Base-by-base conservation (phyloP, 2,888 invertebrate genomes). In the Helicoverpa assulta region DNA sequence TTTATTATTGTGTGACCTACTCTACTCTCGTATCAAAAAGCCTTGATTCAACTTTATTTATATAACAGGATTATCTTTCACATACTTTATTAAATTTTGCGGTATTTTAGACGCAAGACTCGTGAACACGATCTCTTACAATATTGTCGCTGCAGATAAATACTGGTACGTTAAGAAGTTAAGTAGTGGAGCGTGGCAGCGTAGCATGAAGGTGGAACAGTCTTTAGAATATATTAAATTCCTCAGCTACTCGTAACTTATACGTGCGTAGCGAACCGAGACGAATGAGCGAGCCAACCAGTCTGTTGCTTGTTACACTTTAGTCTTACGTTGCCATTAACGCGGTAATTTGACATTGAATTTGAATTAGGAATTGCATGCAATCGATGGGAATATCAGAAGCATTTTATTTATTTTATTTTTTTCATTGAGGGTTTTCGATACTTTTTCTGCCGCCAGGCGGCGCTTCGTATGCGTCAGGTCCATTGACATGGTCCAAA, bases 141-240 rank as follows among this genome's bases (percentile, higher is more conserved):
- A 64, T 56, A 70, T 51, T 55, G 52, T 60, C 56, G 58, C 26
- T 1, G 53, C 40, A 51, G 18, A 61, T 69, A 63, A 70, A 66
- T 61, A 60, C 29, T 54, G n/a, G 5, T 7, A 47, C 65, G 63
- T 73, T 70, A 69, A 73, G 75, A 67, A 73, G 73, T 76, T 67
- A 82, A 76, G 67, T 59, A 64, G 77, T 77, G 71, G 81, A 56
- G 43, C 64, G 75, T 70, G 73, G 79, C 70, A 73, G 61, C 61
- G 55, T 33, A 68, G 59, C 66, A 69, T 71, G 53, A 61, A 81
- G 81, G 81, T 78, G 67, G 63, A 68, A 59, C 61, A 76, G 70
- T 81, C 82, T 83, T 74, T 71, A 76, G 78, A 72, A 74, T 77
- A 80, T 82, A 82, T 85, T 82, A 83, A 83, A 84, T 85, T 80